These are phyloP conservation scores for Scomberomorus guttatus DNA, from an alignment of 2,797 vertebrate species.

Conservation along the genomic window DNA sequence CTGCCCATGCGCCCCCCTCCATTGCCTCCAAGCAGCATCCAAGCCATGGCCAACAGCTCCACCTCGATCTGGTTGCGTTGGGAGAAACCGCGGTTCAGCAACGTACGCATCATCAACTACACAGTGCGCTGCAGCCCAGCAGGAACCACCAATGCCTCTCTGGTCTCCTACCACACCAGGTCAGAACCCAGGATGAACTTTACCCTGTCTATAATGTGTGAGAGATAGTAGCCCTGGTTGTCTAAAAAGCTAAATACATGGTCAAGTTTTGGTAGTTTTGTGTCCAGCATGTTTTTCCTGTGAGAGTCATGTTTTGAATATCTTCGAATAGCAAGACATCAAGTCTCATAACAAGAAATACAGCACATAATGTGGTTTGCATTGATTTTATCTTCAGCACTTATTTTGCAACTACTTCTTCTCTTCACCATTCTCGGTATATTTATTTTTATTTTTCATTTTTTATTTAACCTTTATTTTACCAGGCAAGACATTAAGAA, in stretches of 20 bases:
- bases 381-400: not conserved
- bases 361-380: not conserved
- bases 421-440: not conserved
- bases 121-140: conserved; percentile 96
- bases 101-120: conserved; percentile 94
- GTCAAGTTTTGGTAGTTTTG: not conserved
- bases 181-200: conserved; percentile 64
- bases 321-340: not conserved
- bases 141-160: conserved; percentile 93
- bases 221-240: not conserved
- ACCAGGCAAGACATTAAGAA: no score
- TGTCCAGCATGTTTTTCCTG: not conserved
- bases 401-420: not conserved
- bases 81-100: conserved; percentile 95
- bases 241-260: not conserved
- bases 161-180: conserved; percentile 96
- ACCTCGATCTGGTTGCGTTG: conserved; percentile 96
- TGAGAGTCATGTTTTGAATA: not conserved
- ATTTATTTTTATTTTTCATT: not conserved
- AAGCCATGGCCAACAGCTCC: conserved; percentile 93
- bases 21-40: conserved; percentile 91
- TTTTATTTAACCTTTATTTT: no score
- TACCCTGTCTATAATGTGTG: not conserved
- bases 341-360: no score
- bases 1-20: conserved; percentile 87